These are phyloP conservation scores for Mactra quadrangularis DNA, from an alignment of 1,140 invertebrate genomes.

Conservation along the genomic window DNA sequence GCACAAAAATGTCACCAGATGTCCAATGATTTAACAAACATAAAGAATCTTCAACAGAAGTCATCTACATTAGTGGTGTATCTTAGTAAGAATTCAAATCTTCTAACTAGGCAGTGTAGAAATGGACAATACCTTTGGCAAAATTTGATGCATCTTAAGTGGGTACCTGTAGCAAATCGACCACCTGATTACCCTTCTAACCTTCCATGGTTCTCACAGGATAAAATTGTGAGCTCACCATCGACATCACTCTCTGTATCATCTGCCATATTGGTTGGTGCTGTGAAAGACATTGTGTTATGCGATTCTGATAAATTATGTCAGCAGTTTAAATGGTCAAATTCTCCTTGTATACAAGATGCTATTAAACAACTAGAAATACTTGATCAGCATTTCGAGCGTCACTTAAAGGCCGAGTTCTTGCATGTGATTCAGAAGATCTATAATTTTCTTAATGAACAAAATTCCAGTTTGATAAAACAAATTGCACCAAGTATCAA, in stretches of 20 bases:
- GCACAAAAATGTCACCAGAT: not conserved
- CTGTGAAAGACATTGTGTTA: constrained; percentile 15
- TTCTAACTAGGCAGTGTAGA: not conserved
- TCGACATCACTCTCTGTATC: not conserved
- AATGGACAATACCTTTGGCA: not conserved
- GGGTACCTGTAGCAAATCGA: not conserved
- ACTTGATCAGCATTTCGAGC: not conserved
- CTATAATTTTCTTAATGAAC: constrained; percentile 6
- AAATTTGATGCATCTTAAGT: not conserved
- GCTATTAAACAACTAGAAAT: constrained; percentile 3
- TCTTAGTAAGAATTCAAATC: not conserved
- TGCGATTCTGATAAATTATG: not conserved
- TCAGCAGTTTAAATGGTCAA: not conserved
- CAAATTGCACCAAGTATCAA: not conserved
- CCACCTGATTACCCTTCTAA: constrained; percentile 8
- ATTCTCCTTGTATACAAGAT: not conserved
- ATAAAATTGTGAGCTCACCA: not conserved
- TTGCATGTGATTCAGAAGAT: constrained; percentile 6
- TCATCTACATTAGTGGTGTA: not conserved
- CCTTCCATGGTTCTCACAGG: constrained; percentile 24
- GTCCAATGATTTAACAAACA: not conserved
- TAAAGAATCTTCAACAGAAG: not conserved
- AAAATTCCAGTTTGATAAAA: not conserved
- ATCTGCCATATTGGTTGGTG: not conserved
- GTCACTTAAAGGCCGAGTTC: constrained; percentile 13